These are phyloP conservation scores for Elanus axillaris DNA, from an alignment of 2,113 vertebrate species.

Conservation along the genomic window DNA sequence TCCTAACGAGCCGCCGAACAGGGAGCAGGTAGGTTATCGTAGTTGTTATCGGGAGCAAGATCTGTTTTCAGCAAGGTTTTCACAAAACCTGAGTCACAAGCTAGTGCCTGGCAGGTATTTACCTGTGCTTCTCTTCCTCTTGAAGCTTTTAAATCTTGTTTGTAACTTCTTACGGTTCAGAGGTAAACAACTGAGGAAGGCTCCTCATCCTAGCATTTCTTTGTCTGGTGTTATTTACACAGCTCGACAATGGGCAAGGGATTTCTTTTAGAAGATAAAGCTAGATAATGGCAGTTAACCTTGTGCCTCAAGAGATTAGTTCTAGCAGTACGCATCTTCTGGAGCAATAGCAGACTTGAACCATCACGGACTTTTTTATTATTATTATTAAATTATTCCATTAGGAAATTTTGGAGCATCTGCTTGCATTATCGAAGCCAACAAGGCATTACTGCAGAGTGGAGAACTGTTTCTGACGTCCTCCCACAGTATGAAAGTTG, in stretches of 20 bases:
- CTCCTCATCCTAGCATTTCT: background rate
- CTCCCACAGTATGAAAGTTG: background rate
- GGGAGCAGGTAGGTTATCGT: background rate
- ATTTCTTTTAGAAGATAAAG: background rate
- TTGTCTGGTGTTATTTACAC: background rate
- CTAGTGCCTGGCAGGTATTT: background rate
- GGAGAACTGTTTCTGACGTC: background rate
- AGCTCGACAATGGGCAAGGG: background rate
- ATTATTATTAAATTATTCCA: background rate
- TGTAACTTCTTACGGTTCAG: background rate
- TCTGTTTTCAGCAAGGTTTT: background rate
- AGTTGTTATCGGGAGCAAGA: background rate
- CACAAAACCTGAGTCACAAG: background rate
- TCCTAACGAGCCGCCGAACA: background rate
- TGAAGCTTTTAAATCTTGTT: background rate
- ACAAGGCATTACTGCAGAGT: background rate
- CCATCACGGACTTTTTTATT: background rate
- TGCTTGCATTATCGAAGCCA: background rate
- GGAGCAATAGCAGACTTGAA: background rate
- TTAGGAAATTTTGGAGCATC: background rate
- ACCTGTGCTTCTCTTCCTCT: background rate
- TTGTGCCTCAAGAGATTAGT: background rate
- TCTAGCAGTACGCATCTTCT: background rate
- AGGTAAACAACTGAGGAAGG: background rate
- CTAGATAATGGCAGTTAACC: background rate